These are phyloP conservation scores for Noctua janthe DNA, from an alignment of 2,888 invertebrate genomes.

Conservation along the genomic window DNA sequence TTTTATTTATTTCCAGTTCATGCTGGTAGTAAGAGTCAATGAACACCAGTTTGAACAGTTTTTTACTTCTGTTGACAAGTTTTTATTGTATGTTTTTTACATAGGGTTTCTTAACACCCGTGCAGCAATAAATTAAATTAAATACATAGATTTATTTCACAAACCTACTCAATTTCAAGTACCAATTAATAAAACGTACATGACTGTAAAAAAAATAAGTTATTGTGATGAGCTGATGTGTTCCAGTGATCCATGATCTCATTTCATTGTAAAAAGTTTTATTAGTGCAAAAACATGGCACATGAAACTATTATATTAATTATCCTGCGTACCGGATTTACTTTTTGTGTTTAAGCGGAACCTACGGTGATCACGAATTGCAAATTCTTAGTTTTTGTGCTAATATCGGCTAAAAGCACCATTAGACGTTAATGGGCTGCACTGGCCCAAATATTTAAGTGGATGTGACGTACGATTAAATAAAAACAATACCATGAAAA, in stretches of 20 bases:
- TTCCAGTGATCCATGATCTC: constrained; percentile 83
- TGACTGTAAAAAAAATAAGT: constrained; percentile 62
- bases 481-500: background rate
- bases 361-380: constrained; percentile 64
- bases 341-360: constrained; percentile 77
- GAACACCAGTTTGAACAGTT: background rate
- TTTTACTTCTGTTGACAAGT: constrained; percentile 1
- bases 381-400: constrained; percentile 56
- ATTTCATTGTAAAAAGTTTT: constrained; percentile 80
- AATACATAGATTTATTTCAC: constrained; percentile 11
- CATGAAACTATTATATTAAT: constrained; percentile 70
- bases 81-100: constrained; percentile 9
- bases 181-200: constrained; percentile 58
- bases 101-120: background rate
- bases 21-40: background rate
- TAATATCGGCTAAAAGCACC: constrained; percentile 45
- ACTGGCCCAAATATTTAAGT: constrained; percentile 39
- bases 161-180: constrained; percentile 40
- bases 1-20: background rate
- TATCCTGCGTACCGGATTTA: constrained; percentile 81
- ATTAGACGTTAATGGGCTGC: constrained; percentile 53
- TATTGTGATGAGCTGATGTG: constrained; percentile 69
- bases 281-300: constrained; percentile 81
- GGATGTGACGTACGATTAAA: background rate
- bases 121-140: background rate